Evolutionary conservation across 2,888 invertebrate genomes (phyloP), one percentile per base, ranked within the genome.

Genomic region (Pantelozetes paolii): DNA sequence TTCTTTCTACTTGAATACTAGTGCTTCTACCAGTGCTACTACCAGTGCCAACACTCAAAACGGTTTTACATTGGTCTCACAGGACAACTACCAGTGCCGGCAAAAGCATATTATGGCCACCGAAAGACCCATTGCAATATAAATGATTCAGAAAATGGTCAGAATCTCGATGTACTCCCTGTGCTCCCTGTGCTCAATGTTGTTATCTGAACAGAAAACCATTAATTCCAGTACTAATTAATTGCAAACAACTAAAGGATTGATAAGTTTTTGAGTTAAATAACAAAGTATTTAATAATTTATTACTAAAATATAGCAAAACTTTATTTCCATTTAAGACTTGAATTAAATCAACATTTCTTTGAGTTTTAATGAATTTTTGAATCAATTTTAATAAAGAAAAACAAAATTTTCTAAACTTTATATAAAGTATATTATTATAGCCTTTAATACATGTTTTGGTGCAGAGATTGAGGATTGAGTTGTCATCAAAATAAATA

Each of bases 81-180:
- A 40, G 67, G 67, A 67, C 67, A 67, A 18, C 20, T 40, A 42
- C 67, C 42, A 59, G 28, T 59, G 59, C 26, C 30, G 15, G 30
- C 8, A n/a, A 28, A 59, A 30, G 40, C 67, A 67, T 36, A 62
- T 67, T 67, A 67, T 67, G 67, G 40, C 36, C 67, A 67, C 36
- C 67, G 40, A 67, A 32, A 67, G 67, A 67, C 67, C 23, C 67
- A 23, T 67, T 67, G 67, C 67, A 67, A 67, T 67, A 67, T 67
- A 67, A 67, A 67, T 67, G 67, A 67, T 67, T 67, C 23, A 42
- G 40, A 36, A 67, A 67, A 67, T 67, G 67, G 67, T 67, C 67
- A 67, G 32, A 9, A 15, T 5, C 30, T 59, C 59, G 2, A 9
- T 18, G 23, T 54, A 11, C 18, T 32, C 32, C 48, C 48, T 48